Evolutionary conservation across 2,797 vertebrate genomes (phyloP).

Genomic region (Oryzias dopingdopingensis): DNA sequence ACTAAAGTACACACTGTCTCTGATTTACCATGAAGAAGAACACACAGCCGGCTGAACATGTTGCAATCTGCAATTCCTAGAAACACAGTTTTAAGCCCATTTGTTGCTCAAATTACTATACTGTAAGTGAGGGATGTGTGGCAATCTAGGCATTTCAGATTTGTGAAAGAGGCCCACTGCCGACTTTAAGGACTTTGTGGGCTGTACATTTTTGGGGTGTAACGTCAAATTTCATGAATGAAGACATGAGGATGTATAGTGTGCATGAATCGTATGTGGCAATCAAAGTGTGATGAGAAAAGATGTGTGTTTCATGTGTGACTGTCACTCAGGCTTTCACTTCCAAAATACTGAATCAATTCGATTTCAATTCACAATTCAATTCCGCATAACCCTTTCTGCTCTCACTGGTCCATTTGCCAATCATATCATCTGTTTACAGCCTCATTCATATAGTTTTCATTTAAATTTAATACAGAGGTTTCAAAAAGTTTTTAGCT

Average conservation of each 20-base stretch:
- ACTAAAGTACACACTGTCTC: constrained; percentile 38
- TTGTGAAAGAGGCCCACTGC: constrained; percentile 51
- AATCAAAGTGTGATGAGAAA: constrained; percentile 31
- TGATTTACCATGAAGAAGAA: constrained; percentile 12
- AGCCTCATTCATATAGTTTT: no score
- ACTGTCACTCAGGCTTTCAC: no score
- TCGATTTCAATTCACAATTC: no score
- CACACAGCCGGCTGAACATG: constrained; percentile 28
- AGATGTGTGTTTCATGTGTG: neutral
- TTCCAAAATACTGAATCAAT: no score
- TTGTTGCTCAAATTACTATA: neutral
- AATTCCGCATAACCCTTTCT: no score
- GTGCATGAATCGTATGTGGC: constrained; percentile 17
- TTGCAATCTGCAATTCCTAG: constrained; percentile 34
- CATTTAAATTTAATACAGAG: no score
- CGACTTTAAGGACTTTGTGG: constrained; percentile 13
- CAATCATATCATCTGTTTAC: no score
- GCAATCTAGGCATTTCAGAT: constrained; percentile 43
- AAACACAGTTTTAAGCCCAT: constrained; percentile 15
- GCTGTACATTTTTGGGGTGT: constrained; percentile 46
- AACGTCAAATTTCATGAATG: constrained; percentile 65
- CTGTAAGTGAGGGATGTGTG: constrained; percentile 15
- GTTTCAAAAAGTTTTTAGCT: no score
- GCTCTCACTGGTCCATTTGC: no score
- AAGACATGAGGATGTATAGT: constrained; percentile 23